Evolutionary conservation across 2,797 vertebrate species (phyloP).

Genomic region (Bradypodion ventrale): DNA sequence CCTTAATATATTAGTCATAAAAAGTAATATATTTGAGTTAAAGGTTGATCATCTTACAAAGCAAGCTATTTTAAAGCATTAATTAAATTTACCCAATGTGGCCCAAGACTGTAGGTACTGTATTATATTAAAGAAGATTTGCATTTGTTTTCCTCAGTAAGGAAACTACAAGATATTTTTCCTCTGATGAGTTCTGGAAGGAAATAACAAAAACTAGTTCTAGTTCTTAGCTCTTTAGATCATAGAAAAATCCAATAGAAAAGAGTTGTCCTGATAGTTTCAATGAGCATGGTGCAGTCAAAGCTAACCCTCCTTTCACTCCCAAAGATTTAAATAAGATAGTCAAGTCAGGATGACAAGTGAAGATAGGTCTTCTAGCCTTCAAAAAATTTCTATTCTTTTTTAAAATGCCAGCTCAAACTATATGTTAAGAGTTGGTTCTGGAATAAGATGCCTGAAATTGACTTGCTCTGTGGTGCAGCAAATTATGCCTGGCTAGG

Average conservation of each 20-base stretch:
- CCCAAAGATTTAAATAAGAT: background rate
- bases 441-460: background rate
- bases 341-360: background rate
- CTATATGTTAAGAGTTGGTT: background rate
- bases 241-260: background rate
- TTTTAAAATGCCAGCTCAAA: background rate
- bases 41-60: conserved; percentile 69
- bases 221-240: too few species aligned
- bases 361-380: background rate
- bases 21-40: conserved; percentile 65
- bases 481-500: background rate
- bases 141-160: background rate
- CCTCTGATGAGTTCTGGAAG: background rate
- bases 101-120: conserved; percentile 29
- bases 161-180: background rate
- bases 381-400: background rate
- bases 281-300: background rate
- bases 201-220: background rate
- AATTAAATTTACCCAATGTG: conserved; percentile 61
- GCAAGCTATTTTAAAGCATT: conserved; percentile 61
- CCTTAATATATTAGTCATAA: conserved; percentile 73
- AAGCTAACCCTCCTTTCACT: background rate
- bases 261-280: background rate
- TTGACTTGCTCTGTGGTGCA: background rate
- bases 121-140: background rate